phyloP scores from a whole-genome alignment of 2,113 vertebrate genomes.

The Myiozetetes cayanensis region DNA sequence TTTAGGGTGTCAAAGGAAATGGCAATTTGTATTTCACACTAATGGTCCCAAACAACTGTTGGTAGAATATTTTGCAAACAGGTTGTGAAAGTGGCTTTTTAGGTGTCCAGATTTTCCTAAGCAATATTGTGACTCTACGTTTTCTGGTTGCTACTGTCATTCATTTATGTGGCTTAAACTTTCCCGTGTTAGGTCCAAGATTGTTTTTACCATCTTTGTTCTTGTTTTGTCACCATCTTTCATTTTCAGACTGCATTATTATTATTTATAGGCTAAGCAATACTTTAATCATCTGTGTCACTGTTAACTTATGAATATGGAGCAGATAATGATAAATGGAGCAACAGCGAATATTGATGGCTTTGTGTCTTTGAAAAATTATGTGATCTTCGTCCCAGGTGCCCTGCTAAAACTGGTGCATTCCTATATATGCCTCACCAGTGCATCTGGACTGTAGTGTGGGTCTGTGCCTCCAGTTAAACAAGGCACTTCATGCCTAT shows the following conservation, averaged over 20 bases:
- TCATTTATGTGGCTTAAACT: not conserved
- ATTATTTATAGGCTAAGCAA: conserved; percentile 67
- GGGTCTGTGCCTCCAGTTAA: not conserved
- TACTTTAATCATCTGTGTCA: conserved; percentile 67
- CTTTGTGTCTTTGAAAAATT: conserved; percentile 43
- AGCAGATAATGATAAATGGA: conserved; percentile 63
- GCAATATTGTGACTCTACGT: not conserved
- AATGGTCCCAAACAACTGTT: not conserved
- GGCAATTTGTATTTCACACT: not conserved
- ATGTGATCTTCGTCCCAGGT: conserved; percentile 42
- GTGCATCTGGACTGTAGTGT: not conserved
- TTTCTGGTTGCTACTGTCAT: not conserved
- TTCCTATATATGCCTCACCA: not conserved
- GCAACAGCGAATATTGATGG: conserved; percentile 64
- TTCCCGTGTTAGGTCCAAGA: not conserved
- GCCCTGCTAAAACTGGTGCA: conserved; percentile 11
- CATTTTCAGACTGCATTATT: conserved; percentile 57
- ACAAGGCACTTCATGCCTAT: not conserved
- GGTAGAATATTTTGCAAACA: not conserved
- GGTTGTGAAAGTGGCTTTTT: not conserved
- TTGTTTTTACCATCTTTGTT: conserved; percentile 36
- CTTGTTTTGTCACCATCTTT: conserved; percentile 58
- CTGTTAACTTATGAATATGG: conserved; percentile 68
- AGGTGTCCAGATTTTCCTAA: not conserved
- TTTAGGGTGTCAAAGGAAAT: not conserved